phyloP scores from a whole-genome alignment of 2,888 invertebrate species.

The Pachliopta kotzebuea region DNA sequence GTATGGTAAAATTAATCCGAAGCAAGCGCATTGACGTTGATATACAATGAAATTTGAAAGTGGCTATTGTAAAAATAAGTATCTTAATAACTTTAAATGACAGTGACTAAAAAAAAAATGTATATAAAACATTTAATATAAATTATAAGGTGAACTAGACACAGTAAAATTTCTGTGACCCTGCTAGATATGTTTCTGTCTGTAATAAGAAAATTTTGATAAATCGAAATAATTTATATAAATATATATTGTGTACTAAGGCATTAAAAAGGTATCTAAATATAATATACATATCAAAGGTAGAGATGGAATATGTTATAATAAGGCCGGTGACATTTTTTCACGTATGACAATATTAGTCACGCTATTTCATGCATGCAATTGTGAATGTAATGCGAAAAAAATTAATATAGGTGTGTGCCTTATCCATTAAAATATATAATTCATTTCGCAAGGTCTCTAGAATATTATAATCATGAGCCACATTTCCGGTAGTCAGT shows the following conservation, averaged over 20 bases:
- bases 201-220: no score
- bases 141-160: no score
- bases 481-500: no score
- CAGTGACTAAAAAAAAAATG: neutral
- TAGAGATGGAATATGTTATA: neutral
- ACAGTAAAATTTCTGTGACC: no score
- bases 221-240: no score
- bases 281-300: neutral
- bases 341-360: conserved; percentile 14
- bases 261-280: no score
- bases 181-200: no score
- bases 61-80: neutral
- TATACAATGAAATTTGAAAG: neutral
- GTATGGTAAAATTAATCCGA: neutral
- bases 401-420: neutral
- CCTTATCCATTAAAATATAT: no score
- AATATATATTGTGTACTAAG: no score
- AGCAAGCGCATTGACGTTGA: neutral
- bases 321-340: conserved; percentile 14
- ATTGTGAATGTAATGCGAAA: neutral
- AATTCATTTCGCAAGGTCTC: no score
- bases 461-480: no score
- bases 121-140: no score
- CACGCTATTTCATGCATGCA: conserved; percentile 10
- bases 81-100: neutral